Conservation (phyloP, 1,140 invertebrate genomes). For the Agrilus planipennis region DNA sequence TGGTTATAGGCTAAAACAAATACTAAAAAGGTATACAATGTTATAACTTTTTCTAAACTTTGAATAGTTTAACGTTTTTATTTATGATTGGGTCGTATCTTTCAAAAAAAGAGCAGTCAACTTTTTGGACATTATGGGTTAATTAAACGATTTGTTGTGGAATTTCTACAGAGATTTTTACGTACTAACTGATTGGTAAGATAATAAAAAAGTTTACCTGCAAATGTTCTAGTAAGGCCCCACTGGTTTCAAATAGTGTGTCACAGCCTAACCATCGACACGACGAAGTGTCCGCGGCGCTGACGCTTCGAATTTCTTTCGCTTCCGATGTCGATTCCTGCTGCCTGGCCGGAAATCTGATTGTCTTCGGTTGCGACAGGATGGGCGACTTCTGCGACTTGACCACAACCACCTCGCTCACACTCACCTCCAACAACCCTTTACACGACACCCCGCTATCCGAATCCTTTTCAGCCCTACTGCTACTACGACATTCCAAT, state of each 20-base stretch:
- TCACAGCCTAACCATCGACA: slow-evolving; percentile 82
- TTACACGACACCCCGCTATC: slow-evolving; percentile 26
- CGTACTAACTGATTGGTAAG: too few species aligned
- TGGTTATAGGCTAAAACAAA: too few species aligned
- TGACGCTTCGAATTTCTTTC: slow-evolving; percentile 14
- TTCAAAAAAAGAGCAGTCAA: too few species aligned
- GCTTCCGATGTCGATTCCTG: slow-evolving; percentile 21
- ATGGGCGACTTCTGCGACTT: slow-evolving; percentile 44
- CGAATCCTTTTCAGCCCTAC: slow-evolving; percentile 19
- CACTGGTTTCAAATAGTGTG: slow-evolving; percentile 59
- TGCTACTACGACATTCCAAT: slow-evolving; percentile 4
- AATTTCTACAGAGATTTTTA: too few species aligned
- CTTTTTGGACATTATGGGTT: too few species aligned
- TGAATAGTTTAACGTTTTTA: too few species aligned
- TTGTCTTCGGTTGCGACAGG: slow-evolving; percentile 61
- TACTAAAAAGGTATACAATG: too few species aligned
- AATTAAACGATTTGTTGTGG: too few species aligned
- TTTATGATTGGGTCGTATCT: too few species aligned
- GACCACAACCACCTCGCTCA: slow-evolving; percentile 18
- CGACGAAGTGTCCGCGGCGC: slow-evolving; percentile 37
- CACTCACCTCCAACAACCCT: slow-evolving; percentile 22
- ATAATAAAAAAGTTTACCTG: slow-evolving; percentile 51
- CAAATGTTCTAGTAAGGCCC: slow-evolving; percentile 77
- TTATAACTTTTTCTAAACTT: too few species aligned
- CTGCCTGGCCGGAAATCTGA: slow-evolving; percentile 56